These are phyloP conservation scores for Tinea semifulvella DNA, from an alignment of 2,888 invertebrate genomes.

Conservation along the genomic window DNA sequence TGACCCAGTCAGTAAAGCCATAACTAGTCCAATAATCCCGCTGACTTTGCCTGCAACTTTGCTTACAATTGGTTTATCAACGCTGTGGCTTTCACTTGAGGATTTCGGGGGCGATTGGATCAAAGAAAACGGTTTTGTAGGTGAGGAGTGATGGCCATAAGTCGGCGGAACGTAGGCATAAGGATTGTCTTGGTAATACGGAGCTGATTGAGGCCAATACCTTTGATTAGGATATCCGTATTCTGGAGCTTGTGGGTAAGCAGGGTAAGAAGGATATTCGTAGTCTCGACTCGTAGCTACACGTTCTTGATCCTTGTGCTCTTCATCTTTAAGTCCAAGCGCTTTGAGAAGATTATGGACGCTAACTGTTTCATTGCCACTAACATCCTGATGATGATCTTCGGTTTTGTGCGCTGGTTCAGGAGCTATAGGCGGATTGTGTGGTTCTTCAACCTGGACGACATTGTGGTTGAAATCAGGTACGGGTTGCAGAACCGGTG, in stretches of 20 bases:
- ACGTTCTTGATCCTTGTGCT: constrained; percentile 23
- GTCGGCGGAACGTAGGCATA: constrained; percentile 17
- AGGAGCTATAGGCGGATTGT: neutral
- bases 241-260: constrained; percentile 13
- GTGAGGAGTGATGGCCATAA: constrained; percentile 6
- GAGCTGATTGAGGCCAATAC: constrained; percentile 17
- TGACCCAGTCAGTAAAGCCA: constrained; percentile 39
- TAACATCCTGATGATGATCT: constrained; percentile 1
- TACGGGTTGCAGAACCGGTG: neutral
- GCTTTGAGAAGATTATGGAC: constrained; percentile 29
- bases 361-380: constrained; percentile 23
- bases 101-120: constrained; percentile 23
- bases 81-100: constrained; percentile 13
- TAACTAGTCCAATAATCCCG: constrained; percentile 39
- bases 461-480: neutral
- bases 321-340: constrained; percentile 28
- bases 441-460: constrained; percentile 1
- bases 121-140: constrained; percentile 19
- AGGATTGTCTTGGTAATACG: constrained; percentile 14
- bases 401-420: neutral
- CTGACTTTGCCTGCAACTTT: constrained; percentile 41
- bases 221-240: constrained; percentile 22
- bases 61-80: constrained; percentile 36
- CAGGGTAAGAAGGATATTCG: constrained; percentile 18
- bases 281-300: constrained; percentile 21